Evolutionary conservation across 2,888 invertebrate genomes (phyloP).

Genomic region (Thecocarcelia acutangulata): DNA sequence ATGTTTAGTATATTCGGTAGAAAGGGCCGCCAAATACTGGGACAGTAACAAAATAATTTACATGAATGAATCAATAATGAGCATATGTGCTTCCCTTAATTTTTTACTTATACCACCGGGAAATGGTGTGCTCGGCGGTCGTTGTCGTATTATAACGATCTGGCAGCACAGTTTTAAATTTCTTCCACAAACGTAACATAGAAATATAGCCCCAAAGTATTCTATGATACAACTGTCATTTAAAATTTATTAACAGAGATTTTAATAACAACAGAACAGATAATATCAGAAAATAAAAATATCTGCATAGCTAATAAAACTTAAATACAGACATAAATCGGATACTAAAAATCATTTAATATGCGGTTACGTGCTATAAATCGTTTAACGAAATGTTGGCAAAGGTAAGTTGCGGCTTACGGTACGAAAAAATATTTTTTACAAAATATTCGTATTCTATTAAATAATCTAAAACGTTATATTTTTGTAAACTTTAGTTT

Average conservation of each 20-base stretch:
- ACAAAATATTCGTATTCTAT: slow-evolving; percentile 25
- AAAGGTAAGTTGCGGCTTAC: slow-evolving; percentile 65
- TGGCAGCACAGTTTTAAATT: slow-evolving; percentile 1
- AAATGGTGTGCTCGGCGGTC: no score
- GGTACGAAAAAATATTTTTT: slow-evolving; percentile 3
- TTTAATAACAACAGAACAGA: slow-evolving; percentile 19
- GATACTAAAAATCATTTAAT: slow-evolving; percentile 21
- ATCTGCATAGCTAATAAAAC: slow-evolving; percentile 13
- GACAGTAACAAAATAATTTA: no score
- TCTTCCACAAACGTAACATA: not conserved
- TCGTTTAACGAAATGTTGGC: slow-evolving; percentile 70
- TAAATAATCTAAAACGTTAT: slow-evolving; percentile 66
- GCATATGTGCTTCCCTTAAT: no score
- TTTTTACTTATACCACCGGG: no score
- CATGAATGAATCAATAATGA: no score
- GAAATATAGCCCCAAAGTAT: no score
- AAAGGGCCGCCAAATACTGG: no score
- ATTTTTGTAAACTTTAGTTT: slow-evolving; percentile 52
- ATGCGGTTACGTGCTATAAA: slow-evolving; percentile 72
- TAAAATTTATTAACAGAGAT: not conserved
- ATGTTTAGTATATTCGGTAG: no score
- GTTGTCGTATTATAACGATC: not conserved
- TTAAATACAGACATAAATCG: slow-evolving; percentile 1
- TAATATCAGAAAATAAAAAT: slow-evolving; percentile 25
- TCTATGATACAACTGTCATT: slow-evolving; percentile 49